Percentiles rank a stretch among this genome's conserved stretches.
These are phyloP conservation scores for Agrypnia vestita DNA, from an alignment of 1,140 invertebrate species.

Conservation along the genomic window DNA sequence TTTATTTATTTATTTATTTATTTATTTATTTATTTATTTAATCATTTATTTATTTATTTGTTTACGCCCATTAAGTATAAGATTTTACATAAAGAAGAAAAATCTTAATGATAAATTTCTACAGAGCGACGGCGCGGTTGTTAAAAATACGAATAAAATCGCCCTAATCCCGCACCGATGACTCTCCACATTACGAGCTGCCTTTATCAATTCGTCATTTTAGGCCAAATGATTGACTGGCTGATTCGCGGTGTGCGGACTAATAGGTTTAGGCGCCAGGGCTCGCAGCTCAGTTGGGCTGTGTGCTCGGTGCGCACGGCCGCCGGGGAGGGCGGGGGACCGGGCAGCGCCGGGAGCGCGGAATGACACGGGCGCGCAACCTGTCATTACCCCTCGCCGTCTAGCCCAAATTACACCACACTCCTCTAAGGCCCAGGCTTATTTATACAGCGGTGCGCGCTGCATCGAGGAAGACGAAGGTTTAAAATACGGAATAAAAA, in stretches of 20 bases:
- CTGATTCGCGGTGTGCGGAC: slow-evolving; percentile 26
- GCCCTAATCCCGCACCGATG: not conserved
- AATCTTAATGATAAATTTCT: too few species aligned
- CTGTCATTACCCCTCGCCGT: slow-evolving; percentile 56
- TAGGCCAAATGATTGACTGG: slow-evolving; percentile 15
- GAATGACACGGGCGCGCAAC: slow-evolving; percentile 57
- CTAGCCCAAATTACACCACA: slow-evolving; percentile 57
- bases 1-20: too few species aligned
- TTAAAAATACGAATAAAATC: too few species aligned
- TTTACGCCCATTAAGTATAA: too few species aligned
- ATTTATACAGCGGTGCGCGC: too few species aligned
- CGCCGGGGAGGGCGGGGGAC: not conserved
- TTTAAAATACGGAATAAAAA: not conserved
- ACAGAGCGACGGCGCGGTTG: too few species aligned
- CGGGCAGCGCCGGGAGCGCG: slow-evolving; percentile 34
- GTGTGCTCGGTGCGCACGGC: not conserved
- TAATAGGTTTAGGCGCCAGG: slow-evolving; percentile 25
- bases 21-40: too few species aligned
- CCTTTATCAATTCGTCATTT: slow-evolving; percentile 33
- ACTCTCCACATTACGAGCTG: not conserved
- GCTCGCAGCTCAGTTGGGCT: not conserved
- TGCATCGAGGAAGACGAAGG: not conserved
- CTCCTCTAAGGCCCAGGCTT: slow-evolving; percentile 5
- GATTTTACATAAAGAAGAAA: too few species aligned
- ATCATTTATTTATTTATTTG: too few species aligned